These are phyloP conservation scores for Mylabris phalerata DNA, from an alignment of 1,140 invertebrate species.

Conservation along the genomic window DNA sequence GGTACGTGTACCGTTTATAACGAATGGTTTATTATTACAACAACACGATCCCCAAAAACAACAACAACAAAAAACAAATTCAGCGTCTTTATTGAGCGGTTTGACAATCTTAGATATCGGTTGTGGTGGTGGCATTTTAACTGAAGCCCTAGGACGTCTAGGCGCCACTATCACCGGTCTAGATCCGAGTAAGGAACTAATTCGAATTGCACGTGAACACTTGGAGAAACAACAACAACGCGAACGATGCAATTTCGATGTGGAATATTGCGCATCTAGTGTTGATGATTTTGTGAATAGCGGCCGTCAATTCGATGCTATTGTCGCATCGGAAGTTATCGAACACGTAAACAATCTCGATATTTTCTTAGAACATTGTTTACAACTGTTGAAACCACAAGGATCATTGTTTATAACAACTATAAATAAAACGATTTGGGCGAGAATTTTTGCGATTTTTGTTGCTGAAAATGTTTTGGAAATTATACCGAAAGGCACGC, in stretches of 20 bases:
- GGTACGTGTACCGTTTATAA: too few species aligned
- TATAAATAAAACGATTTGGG: constrained; percentile 70
- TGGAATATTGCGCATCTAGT: constrained; percentile 40
- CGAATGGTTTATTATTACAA: too few species aligned
- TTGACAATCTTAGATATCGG: too few species aligned
- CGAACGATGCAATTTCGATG: constrained; percentile 10
- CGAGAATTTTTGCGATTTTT: constrained; percentile 67
- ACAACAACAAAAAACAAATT: too few species aligned
- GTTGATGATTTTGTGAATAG: constrained; percentile 54
- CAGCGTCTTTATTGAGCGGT: too few species aligned
- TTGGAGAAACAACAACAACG: constrained; percentile 35
- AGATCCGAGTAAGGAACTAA: constrained; percentile 66
- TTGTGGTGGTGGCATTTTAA: constrained; percentile 28
- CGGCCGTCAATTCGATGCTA: constrained; percentile 63
- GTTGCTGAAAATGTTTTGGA: constrained; percentile 70
- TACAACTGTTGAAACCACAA: constrained; percentile 67
- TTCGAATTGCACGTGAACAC: constrained; percentile 60
- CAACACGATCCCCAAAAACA: too few species aligned
- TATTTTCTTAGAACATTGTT: constrained; percentile 68
- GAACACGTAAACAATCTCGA: constrained; percentile 82
- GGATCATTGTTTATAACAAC: constrained; percentile 94
- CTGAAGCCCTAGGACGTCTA: constrained; percentile 50
- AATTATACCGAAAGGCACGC: constrained; percentile 74
- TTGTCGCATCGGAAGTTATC: constrained; percentile 84
- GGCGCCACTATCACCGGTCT: constrained; percentile 79